Conservation (phyloP, 2,113 vertebrate species). For the Solea solea region DNA sequence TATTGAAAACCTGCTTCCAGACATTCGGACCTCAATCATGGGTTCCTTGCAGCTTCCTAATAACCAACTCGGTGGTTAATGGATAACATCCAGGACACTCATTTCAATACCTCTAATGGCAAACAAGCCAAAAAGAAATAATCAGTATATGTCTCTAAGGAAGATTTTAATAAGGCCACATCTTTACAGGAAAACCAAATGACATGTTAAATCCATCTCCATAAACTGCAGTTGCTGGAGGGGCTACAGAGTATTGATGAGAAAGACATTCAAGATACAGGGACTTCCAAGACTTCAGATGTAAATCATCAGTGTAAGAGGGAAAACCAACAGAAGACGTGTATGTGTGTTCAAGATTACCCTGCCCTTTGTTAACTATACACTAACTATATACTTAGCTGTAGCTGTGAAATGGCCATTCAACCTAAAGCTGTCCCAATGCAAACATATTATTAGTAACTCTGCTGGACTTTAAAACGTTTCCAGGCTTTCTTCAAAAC, state of each 20-base stretch:
- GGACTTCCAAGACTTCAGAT: constrained; percentile 4
- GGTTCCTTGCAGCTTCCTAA: too few species aligned
- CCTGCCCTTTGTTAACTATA: not conserved
- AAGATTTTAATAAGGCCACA: not conserved
- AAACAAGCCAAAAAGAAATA: not conserved
- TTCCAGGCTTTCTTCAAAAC: constrained; percentile 24
- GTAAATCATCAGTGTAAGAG: not conserved
- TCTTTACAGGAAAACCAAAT: constrained; percentile 13
- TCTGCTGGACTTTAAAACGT: not conserved
- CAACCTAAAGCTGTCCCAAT: not conserved
- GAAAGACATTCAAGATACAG: constrained; percentile 13
- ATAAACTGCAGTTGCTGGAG: not conserved
- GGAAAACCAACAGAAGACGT: not conserved
- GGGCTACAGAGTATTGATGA: constrained; percentile 1
- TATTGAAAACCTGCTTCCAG: too few species aligned
- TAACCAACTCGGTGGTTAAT: too few species aligned
- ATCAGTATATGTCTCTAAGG: not conserved
- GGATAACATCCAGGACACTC: too few species aligned
- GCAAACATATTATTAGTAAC: constrained; percentile 31
- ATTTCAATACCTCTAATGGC: too few species aligned
- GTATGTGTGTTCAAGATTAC: not conserved
- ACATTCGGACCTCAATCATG: too few species aligned
- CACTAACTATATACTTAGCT: not conserved
- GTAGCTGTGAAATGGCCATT: constrained; percentile 4
- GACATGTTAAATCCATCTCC: constrained; percentile 5